These are phyloP conservation scores for Raja brachyura DNA, from an alignment of 2,113 vertebrate species.

Conservation along the genomic window DNA sequence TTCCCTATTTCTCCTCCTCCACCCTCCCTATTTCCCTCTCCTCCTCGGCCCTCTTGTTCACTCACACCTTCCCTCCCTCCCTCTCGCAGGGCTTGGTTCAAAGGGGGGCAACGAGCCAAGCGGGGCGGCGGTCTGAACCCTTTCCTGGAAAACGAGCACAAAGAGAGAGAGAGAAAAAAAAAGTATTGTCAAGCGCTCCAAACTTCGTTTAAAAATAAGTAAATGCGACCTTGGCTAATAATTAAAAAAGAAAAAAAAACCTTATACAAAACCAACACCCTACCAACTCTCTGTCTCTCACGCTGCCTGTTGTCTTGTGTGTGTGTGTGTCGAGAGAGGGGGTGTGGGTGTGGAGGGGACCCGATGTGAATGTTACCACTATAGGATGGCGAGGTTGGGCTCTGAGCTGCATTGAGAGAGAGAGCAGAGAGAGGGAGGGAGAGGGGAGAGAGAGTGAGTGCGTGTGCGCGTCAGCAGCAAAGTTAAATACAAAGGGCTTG, in stretches of 20 bases:
- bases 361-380: background rate
- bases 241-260: no score
- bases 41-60: no score
- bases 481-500: slow-evolving; percentile 37
- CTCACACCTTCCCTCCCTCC: background rate
- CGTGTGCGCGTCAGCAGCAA: slow-evolving; percentile 37
- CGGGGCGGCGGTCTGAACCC: background rate
- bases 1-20: no score
- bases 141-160: background rate
- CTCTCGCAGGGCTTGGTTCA: background rate
- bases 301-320: background rate
- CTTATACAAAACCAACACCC: no score
- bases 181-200: background rate
- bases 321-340: background rate
- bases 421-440: slow-evolving; percentile 12
- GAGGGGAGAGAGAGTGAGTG: background rate
- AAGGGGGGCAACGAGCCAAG: background rate
- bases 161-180: no score
- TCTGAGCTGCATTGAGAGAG: background rate
- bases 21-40: no score
- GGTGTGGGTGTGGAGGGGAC: background rate
- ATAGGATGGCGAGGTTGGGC: slow-evolving; percentile 9
- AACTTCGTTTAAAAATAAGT: background rate
- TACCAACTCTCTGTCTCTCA: no score
- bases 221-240: background rate